A percentile compares a stretch with the other conserved stretches of the same genome.
phyloP scores from a whole-genome alignment of 2,113 vertebrate species.

The Daboia siamensis region DNA sequence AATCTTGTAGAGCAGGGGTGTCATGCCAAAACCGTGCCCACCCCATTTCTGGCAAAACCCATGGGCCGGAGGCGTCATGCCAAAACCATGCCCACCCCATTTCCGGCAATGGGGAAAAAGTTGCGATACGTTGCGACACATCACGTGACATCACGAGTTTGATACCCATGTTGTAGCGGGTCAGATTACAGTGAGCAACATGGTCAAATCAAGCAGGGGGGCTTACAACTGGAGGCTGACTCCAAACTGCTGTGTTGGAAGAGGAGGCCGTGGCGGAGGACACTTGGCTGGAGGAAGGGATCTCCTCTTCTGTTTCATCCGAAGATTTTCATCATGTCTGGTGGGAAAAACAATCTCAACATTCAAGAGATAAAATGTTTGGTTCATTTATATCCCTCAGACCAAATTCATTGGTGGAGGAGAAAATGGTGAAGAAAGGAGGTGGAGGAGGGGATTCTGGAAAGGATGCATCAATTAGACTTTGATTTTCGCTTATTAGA shows the following conservation, averaged over 20 bases:
- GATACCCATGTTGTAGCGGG: neutral
- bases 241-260: slow-evolving; percentile 86
- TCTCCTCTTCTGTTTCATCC: slow-evolving; percentile 61
- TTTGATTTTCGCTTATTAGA: neutral
- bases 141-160: too few relatives aligned
- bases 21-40: too few relatives aligned
- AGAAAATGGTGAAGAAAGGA: neutral
- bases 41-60: too few relatives aligned
- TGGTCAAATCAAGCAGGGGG: rapidly evolving
- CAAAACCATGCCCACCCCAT: too few relatives aligned
- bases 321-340: slow-evolving; percentile 79
- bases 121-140: too few relatives aligned
- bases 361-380: neutral
- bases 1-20: too few relatives aligned
- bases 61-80: too few relatives aligned
- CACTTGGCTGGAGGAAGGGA: slow-evolving; percentile 54
- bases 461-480: neutral
- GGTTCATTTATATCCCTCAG: neutral
- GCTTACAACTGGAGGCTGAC: slow-evolving; percentile 89
- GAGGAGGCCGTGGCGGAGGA: slow-evolving; percentile 78
- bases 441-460: neutral
- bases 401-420: neutral
- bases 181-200: neutral
- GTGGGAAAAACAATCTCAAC: neutral
- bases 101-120: too few relatives aligned